phyloP scores from a whole-genome alignment of 2,113 vertebrate species.

The Otis tarda region DNA sequence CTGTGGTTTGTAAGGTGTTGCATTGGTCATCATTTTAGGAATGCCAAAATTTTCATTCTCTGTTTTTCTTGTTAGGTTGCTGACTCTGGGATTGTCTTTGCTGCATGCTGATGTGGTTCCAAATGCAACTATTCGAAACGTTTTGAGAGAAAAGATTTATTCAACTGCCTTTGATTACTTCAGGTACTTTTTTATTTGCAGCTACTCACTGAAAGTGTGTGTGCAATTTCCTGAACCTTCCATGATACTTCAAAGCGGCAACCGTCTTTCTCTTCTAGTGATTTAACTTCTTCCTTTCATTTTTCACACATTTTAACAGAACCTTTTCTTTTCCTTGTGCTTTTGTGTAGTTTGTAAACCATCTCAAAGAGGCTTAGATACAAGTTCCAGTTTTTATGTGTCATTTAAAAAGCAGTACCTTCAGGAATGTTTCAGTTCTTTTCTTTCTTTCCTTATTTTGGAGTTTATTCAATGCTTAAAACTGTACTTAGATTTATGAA shows the following conservation, averaged over 20 bases:
- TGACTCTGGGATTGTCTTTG: constrained; percentile 91
- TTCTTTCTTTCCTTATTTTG: neutral
- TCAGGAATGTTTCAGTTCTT: neutral
- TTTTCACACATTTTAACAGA: neutral
- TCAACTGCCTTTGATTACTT: constrained; percentile 98
- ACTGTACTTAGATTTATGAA: neutral
- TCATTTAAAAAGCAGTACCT: neutral
- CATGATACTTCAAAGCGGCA: neutral
- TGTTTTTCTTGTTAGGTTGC: constrained; percentile 71
- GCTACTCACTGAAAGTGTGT: neutral
- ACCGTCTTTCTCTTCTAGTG: neutral
- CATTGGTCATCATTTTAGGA: neutral
- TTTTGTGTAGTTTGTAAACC: neutral
- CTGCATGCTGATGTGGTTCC: constrained; percentile 94
- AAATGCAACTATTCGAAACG: constrained; percentile 92
- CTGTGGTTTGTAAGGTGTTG: neutral
- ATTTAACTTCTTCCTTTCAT: neutral
- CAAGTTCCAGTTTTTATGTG: neutral
- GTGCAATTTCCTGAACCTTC: neutral
- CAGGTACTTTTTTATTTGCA: constrained; percentile 76
- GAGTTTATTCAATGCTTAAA: neutral
- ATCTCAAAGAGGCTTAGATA: neutral
- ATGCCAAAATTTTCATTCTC: neutral
- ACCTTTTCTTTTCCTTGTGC: neutral
- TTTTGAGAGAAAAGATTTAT: constrained; percentile 96